Conservation (phyloP, 2,797 vertebrate genomes). For the Botia almorhae region DNA sequence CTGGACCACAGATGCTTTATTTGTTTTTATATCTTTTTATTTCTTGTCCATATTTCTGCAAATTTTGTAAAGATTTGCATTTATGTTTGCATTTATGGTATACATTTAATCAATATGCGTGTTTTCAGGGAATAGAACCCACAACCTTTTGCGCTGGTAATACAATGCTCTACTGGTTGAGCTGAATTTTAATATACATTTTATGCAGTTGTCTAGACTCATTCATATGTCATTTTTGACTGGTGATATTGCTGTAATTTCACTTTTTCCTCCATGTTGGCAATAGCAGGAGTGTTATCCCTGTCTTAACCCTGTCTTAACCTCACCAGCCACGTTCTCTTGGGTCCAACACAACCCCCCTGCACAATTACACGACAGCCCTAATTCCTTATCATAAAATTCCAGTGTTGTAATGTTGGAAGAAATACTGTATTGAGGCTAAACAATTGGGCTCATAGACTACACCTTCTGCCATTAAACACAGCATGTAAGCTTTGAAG, state of each 20-base stretch:
- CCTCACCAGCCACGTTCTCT: slow-evolving; percentile 47
- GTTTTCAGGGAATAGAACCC: too few species aligned
- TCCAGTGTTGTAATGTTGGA: slow-evolving; percentile 62
- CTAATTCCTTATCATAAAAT: slow-evolving; percentile 68
- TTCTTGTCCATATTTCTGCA: neutral
- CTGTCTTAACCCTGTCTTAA: slow-evolving; percentile 53
- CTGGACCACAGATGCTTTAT: slow-evolving; percentile 20
- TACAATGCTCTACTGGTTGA: too few species aligned
- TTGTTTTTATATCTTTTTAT: too few species aligned
- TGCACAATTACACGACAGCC: slow-evolving; percentile 60
- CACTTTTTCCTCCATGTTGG: slow-evolving; percentile 41
- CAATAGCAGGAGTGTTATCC: slow-evolving; percentile 44
- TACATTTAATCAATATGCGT: too few species aligned
- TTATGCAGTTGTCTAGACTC: neutral
- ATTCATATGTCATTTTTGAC: slow-evolving; percentile 29
- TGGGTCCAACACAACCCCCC: slow-evolving; percentile 57
- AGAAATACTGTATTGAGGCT: slow-evolving; percentile 58
- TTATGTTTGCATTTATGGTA: neutral
- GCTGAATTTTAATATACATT: neutral
- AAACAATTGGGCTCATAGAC: slow-evolving; percentile 51
- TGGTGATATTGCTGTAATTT: slow-evolving; percentile 44
- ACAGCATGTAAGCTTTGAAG: slow-evolving; percentile 60
- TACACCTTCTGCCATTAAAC: slow-evolving; percentile 62
- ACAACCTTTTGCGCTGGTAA: too few species aligned
- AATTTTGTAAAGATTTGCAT: slow-evolving; percentile 24